Base-by-base conservation (phyloP, 2,888 invertebrate genomes). In the Agrochola macilenta region DNA sequence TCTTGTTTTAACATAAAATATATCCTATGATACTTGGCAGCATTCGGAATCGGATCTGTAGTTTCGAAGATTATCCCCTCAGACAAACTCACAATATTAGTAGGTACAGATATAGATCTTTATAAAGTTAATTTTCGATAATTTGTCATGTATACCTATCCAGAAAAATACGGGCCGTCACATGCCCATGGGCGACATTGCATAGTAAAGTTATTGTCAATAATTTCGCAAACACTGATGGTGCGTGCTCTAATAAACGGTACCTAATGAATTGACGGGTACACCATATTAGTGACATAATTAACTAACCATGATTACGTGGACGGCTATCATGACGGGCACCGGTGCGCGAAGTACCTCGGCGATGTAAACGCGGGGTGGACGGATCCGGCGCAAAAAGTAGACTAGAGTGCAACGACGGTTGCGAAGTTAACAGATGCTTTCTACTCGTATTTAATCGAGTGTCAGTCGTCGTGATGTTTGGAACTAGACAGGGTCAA, bases 341-440 rank as follows among this genome's bases (percentile, higher is more conserved):
- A 87, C 71, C 74, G 77, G 63, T 71, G 84, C 88, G 78, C 30
- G 61, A 76, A 86, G 63, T 66, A 46, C 58, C 52, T 79, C 75
- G 63, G 46, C 61, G n/a, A n/a, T 30, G 66, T 64, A 73, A 35
- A 58, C 58, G 46, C n/a, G 23, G 72, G 71, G 64, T 63, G 43
- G 69, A 64, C 52, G 78, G 35, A 26, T 30, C 69, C 69, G 23
- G n/a, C 17, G 73, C 60, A 86, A 86, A 78, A 76, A 76, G 39
- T 69, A 30, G 39, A 71, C 20, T 65, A 58, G 43, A 70, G 30
- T 72, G 43, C 52, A 58, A 43, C 64, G 17, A 46, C 61, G 57
- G 39, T 26, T 61, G 66, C 39, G 57, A 43, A 39, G 63, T 20
- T 61, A 57, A 49, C 61, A 70, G 23, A 74, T 74, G 54, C 63